Conservation (phyloP, 2,888 invertebrate genomes). For the Pyrochroa serraticornis region DNA sequence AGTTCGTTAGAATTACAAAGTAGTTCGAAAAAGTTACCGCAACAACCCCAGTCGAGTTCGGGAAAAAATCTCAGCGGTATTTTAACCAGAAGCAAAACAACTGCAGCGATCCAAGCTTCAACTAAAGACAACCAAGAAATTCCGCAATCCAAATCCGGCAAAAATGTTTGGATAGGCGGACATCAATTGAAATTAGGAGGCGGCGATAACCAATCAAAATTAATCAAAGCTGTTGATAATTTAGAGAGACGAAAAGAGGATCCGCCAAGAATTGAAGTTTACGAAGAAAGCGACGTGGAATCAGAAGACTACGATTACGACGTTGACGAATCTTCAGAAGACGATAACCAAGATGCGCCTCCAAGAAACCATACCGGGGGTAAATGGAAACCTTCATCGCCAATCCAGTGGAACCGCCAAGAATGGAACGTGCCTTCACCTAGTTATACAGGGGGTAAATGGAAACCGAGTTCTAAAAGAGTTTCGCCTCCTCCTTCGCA, state of each 20-base stretch:
- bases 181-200: constrained; percentile 63
- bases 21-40: constrained; percentile 64
- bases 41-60: constrained; percentile 58
- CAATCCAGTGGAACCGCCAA: constrained; percentile 51
- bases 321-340: constrained; percentile 53
- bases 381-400: constrained; percentile 75
- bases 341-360: constrained; percentile 58
- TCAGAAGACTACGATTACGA: constrained; percentile 44
- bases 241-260: constrained; percentile 65
- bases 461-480: constrained; percentile 56
- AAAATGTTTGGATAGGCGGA: constrained; percentile 68
- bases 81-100: constrained; percentile 58
- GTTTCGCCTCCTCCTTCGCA: constrained; percentile 52
- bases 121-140: constrained; percentile 41
- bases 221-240: constrained; percentile 70
- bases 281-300: constrained; percentile 50
- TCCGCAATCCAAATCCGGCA: constrained; percentile 56
- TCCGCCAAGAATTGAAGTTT: constrained; percentile 57
- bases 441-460: constrained; percentile 68
- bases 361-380: constrained; percentile 67
- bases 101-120: constrained; percentile 51
- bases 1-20: constrained; percentile 81
- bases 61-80: constrained; percentile 56
- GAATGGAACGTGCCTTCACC: constrained; percentile 66
- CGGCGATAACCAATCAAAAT: constrained; percentile 66